Percentiles rank a stretch among this genome's conserved stretches.
These are phyloP conservation scores for Anas platyrhynchos DNA, from an alignment of 2,113 vertebrate genomes.

Conservation along the genomic window DNA sequence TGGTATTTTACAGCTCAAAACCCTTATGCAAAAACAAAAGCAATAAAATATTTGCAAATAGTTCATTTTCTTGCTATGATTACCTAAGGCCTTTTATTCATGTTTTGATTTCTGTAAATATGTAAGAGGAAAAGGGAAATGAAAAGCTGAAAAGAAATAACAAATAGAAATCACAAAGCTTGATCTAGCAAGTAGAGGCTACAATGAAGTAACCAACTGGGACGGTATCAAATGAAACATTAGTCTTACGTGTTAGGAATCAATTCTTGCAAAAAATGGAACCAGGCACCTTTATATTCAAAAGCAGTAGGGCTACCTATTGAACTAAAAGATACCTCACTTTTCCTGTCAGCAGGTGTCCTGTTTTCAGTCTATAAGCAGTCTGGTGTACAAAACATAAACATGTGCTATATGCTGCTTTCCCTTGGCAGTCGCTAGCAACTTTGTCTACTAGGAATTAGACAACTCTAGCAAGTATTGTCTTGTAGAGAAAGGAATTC, in stretches of 20 bases:
- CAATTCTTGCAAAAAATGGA: conserved; percentile 1
- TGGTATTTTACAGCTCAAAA: neutral
- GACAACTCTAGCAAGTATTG: neutral
- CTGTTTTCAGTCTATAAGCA: neutral
- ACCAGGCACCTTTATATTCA: neutral
- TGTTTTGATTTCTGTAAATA: neutral
- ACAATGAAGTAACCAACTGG: neutral
- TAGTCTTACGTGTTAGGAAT: conserved; percentile 10
- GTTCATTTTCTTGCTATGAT: neutral
- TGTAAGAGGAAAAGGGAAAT: neutral
- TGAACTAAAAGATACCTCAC: neutral
- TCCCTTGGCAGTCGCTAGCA: neutral
- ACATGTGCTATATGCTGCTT: neutral
- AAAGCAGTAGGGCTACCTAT: neutral
- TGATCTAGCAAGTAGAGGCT: neutral
- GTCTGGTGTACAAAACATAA: neutral
- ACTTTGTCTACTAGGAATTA: neutral
- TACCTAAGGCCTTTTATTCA: neutral
- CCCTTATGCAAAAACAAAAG: neutral
- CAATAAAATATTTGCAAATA: neutral
- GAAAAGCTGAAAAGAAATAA: neutral
- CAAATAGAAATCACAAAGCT: neutral
- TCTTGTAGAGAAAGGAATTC: neutral
- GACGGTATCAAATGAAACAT: neutral
- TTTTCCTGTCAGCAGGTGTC: neutral